Evolutionary conservation across 2,888 invertebrate genomes (phyloP), one percentile per base, ranked within the genome.

Genomic region (Andrena dorsata): DNA sequence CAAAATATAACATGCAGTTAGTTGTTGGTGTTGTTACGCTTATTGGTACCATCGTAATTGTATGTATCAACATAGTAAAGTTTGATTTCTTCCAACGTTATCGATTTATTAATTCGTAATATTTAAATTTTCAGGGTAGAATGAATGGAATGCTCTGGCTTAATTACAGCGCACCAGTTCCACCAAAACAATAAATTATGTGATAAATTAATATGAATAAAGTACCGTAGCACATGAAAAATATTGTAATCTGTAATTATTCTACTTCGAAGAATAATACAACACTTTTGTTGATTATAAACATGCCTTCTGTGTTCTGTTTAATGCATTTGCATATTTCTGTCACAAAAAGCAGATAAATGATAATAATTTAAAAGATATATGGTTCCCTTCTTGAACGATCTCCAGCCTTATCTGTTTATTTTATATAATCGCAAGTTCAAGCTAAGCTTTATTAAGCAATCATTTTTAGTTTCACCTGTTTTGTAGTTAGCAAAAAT

Each of bases 1-100:
- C 95, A 83, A 95, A 95, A 90, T 97, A 96, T 95, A 98, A 97
- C 90, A 92, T 95, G 8, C 94, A 95, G 16, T 94, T 98, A 66
- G 87, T 95, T 10, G 90, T 94, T 66, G 97, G 97, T 0, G 65
- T 96, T 51, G 93, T 92, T 16, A 7, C 41, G 0, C 5, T 89
- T 53, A 6, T 80, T 49, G 91, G 89, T 49, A 95, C 96, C 0
- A 64, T 96, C 6, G 80, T 94, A 69, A 90, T 94, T 86, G 95
- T 95, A 91, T 83, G 95, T 94, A 70, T 76, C 2, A 35, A 26
- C 56, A 32, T 41, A 53, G 28, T 69, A 28, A 60, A 23, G 2
- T 51, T 70, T 16, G n/a, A 10, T 71, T 30, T 10, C 51, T 20
- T 23, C 41, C 28, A 47, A 49, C 20, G 13, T 74, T 13, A 68